Conservation (phyloP, 2,888 invertebrate genomes). For the Pollenia labialis region DNA sequence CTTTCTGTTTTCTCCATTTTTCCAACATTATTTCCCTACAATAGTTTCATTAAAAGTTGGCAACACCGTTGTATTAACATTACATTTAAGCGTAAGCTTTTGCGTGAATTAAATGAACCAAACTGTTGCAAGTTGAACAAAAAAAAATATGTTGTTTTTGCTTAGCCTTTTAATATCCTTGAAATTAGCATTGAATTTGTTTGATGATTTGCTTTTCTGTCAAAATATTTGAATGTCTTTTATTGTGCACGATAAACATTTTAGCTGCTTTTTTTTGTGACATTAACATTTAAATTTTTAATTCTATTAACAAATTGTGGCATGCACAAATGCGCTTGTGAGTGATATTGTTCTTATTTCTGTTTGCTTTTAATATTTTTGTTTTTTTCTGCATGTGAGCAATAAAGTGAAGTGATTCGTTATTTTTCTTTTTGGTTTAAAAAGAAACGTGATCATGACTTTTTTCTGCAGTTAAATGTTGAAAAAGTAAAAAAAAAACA, state of each 20-base stretch:
- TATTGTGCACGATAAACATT: slow-evolving; percentile 48
- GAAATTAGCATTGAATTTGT: slow-evolving; percentile 73
- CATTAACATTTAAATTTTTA: slow-evolving; percentile 53
- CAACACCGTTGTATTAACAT: too few relatives aligned
- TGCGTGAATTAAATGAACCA: too few relatives aligned
- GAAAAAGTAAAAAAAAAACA: too few relatives aligned
- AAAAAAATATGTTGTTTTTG: slow-evolving; percentile 12
- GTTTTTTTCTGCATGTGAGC: not conserved
- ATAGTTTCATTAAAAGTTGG: too few relatives aligned
- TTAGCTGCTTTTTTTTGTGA: slow-evolving; percentile 45
- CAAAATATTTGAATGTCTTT: not conserved
- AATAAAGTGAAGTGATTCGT: not conserved
- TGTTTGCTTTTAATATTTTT: slow-evolving; percentile 10
- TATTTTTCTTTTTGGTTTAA: not conserved
- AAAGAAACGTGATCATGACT: slow-evolving; percentile 3
- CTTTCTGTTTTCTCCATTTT: too few relatives aligned
- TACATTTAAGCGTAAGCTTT: too few relatives aligned
- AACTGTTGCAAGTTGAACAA: not conserved
- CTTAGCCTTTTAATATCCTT: slow-evolving; percentile 60
- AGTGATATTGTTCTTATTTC: slow-evolving; percentile 13
- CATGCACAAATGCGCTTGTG: slow-evolving; percentile 47
- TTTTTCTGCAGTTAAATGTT: too few relatives aligned
- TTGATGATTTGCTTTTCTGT: not conserved
- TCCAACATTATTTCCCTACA: too few relatives aligned
- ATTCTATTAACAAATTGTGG: slow-evolving; percentile 64